Percentiles rank a stretch among this genome's conserved stretches.
Conservation (phyloP, 1,140 invertebrate genomes). For the Papilio helenus region DNA sequence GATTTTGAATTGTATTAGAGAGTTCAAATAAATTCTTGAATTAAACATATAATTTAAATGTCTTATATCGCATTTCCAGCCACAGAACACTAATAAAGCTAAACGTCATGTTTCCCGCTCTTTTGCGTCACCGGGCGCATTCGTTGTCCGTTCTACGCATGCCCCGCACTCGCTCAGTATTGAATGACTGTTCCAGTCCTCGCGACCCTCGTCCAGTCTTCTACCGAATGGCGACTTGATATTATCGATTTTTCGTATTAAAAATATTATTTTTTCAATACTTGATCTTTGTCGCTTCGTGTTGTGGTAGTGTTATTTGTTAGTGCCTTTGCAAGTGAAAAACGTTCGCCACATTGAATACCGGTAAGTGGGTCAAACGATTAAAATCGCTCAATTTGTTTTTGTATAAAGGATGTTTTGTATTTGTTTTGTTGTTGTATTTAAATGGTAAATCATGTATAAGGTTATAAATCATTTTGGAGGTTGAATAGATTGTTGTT, state of each 20-base stretch:
- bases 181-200: slow-evolving; percentile 66
- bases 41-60: neutral
- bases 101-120: slow-evolving; percentile 76
- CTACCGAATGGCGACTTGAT: slow-evolving; percentile 49
- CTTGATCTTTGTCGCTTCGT: slow-evolving; percentile 49
- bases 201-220: slow-evolving; percentile 47
- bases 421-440: slow-evolving; percentile 20
- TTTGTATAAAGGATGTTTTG: slow-evolving; percentile 9
- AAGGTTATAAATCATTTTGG: slow-evolving; percentile 14
- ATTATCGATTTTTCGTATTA: slow-evolving; percentile 72
- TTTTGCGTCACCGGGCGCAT: slow-evolving; percentile 55
- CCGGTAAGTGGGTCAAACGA: slow-evolving; percentile 68
- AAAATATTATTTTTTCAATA: slow-evolving; percentile 61
- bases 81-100: slow-evolving; percentile 50
- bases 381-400: slow-evolving; percentile 38
- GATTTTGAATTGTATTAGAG: too few species aligned
- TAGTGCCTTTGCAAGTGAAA: slow-evolving; percentile 70
- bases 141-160: slow-evolving; percentile 65
- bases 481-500: slow-evolving; percentile 30
- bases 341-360: slow-evolving; percentile 49
- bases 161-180: slow-evolving; percentile 61
- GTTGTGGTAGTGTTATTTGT: slow-evolving; percentile 58
- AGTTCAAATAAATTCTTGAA: neutral
- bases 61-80: neutral
- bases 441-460: neutral